Conservation (phyloP, 2,113 vertebrate genomes). For the Amia ocellicauda region DNA sequence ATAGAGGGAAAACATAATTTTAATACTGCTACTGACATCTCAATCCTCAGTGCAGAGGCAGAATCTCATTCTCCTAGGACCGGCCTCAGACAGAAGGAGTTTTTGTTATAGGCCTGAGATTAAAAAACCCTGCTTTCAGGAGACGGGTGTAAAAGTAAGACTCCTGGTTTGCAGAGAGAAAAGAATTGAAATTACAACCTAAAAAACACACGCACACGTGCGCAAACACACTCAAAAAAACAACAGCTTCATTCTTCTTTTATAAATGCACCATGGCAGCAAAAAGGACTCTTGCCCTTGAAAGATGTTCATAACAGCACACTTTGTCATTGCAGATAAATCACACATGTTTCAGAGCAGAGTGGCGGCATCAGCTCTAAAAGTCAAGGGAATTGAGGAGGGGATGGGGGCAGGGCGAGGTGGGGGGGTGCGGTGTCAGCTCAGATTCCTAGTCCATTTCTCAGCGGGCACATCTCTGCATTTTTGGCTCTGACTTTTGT, state of each 20-base stretch:
- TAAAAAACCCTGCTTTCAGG: conserved; percentile 1
- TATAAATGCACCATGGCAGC: conserved; percentile 19
- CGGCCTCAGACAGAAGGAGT: too few species aligned
- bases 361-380: conserved; percentile 36
- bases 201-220: conserved; percentile 6
- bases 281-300: conserved; percentile 9
- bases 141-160: conserved; percentile 16
- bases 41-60: too few species aligned
- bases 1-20: too few species aligned
- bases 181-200: not conserved
- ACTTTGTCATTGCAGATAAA: conserved; percentile 68
- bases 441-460: conserved; percentile 36
- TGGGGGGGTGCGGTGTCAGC: conserved; percentile 32
- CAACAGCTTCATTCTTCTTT: conserved; percentile 16
- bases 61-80: too few species aligned
- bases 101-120: not conserved
- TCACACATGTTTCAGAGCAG: conserved; percentile 61
- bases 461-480: conserved; percentile 28
- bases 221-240: conserved; percentile 11
- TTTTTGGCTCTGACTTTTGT: not conserved
- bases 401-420: too few species aligned
- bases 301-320: conserved; percentile 8
- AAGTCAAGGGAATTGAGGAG: too few species aligned
- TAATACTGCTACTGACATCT: too few species aligned
- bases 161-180: not conserved